Percentiles rank a stretch among this genome's conserved stretches.
Evolutionary conservation across 2,113 vertebrate genomes (phyloP).

Genomic region (Chloropsis hardwickii): DNA sequence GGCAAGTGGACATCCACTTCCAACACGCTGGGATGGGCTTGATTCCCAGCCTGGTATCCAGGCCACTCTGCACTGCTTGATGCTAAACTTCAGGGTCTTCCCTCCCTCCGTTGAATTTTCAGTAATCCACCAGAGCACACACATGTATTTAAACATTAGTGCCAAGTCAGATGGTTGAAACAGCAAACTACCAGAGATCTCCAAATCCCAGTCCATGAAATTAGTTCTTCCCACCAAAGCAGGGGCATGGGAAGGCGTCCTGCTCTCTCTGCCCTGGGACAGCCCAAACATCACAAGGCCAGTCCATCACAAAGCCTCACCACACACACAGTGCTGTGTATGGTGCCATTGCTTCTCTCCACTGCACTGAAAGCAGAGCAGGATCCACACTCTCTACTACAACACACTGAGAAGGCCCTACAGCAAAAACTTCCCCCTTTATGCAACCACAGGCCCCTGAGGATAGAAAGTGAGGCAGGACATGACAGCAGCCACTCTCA

Average conservation of each 20-base stretch:
- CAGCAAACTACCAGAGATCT: background rate
- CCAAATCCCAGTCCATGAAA: accelerated
- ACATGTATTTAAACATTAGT: background rate
- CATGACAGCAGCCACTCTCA: background rate
- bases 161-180: background rate
- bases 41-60: background rate
- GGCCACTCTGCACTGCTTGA: background rate
- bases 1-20: accelerated
- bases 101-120: accelerated
- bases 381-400: background rate
- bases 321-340: accelerated
- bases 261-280: background rate
- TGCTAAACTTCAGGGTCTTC: background rate
- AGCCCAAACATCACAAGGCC: background rate
- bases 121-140: background rate
- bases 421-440: background rate
- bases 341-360: accelerated
- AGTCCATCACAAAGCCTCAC: background rate
- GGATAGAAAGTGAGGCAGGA: background rate
- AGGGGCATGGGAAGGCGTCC: background rate
- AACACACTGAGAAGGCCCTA: background rate
- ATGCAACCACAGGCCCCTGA: background rate
- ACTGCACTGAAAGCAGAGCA: background rate
- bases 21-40: background rate
- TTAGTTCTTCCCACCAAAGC: background rate